A percentile compares a stretch with the other conserved stretches of the same genome.
phyloP scores from a whole-genome alignment of 2,797 vertebrate genomes.

The Spea hammondii region DNA sequence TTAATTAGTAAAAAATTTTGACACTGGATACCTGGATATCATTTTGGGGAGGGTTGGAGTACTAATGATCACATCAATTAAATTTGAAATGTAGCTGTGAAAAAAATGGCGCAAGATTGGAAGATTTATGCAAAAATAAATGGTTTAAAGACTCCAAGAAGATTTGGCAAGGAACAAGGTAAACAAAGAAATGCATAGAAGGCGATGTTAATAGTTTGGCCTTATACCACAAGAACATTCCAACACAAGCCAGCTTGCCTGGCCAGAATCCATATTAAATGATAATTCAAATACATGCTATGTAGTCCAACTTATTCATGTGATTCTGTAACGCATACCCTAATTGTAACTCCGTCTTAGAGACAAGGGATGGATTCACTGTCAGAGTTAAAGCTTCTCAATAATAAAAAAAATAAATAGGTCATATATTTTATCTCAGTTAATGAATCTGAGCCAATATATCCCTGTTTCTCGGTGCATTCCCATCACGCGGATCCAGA shows the following conservation, averaged over 20 bases:
- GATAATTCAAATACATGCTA: background rate
- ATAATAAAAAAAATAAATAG: too few species aligned
- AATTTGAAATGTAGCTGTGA: constrained; percentile 21
- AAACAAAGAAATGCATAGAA: background rate
- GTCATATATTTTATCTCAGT: too few species aligned
- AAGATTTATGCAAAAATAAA: constrained; percentile 19
- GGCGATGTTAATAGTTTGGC: background rate
- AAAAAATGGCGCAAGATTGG: constrained; percentile 24
- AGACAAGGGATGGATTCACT: too few species aligned
- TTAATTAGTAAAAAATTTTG: constrained; percentile 31
- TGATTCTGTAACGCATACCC: too few species aligned
- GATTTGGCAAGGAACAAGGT: constrained; percentile 17
- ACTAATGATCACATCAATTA: constrained; percentile 48
- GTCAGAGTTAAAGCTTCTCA: too few species aligned
- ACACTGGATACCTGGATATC: constrained; percentile 32
- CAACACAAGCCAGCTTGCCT: too few species aligned
- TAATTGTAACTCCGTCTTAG: too few species aligned
- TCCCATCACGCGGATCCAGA: too few species aligned
- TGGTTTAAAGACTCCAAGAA: constrained; percentile 34
- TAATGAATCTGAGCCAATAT: too few species aligned
- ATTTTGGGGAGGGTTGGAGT: constrained; percentile 42
- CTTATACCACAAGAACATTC: constrained; percentile 11
- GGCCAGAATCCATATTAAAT: background rate
- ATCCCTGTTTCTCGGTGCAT: too few species aligned
- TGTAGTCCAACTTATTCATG: background rate